Evolutionary conservation across 2,797 vertebrate species (phyloP).

Genomic region (Melanotaenia maccullochi): DNA sequence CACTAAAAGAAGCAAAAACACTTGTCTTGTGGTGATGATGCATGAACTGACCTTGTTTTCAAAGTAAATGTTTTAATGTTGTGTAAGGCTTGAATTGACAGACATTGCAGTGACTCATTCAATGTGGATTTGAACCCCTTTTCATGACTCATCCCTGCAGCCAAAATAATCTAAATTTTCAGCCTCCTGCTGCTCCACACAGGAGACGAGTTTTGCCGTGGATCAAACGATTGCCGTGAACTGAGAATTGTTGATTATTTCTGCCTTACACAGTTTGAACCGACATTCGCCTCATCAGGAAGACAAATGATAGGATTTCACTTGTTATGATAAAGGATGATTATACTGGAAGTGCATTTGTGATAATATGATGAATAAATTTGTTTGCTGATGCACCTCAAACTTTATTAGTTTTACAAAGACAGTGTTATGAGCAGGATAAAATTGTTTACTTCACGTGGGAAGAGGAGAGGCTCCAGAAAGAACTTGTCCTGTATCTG

Average conservation of each 20-base stretch:
- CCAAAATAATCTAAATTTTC: conserved; percentile 28
- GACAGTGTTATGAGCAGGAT: too few species aligned
- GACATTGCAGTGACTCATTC: conserved; percentile 65
- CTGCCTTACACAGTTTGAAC: not conserved
- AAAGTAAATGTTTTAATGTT: conserved; percentile 42
- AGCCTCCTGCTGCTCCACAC: conserved; percentile 9
- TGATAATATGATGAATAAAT: not conserved
- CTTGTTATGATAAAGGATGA: not conserved
- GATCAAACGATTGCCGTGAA: not conserved
- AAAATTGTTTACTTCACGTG: not conserved
- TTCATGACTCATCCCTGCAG: conserved; percentile 66
- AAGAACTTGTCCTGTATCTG: not conserved
- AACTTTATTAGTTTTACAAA: too few species aligned
- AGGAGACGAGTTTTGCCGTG: not conserved
- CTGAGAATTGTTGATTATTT: not conserved
- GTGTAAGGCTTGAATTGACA: conserved; percentile 37
- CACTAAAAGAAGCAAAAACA: not conserved
- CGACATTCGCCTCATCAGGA: not conserved
- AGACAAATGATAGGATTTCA: not conserved
- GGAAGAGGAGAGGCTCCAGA: not conserved
- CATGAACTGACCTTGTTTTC: conserved; percentile 35
- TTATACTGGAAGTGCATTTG: not conserved
- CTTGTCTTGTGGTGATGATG: conserved; percentile 7
- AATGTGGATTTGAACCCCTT: conserved; percentile 42
- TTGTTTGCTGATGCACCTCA: not conserved